These are phyloP conservation scores for Marisa cornuarietis DNA, from an alignment of 1,140 invertebrate species.

Conservation along the genomic window DNA sequence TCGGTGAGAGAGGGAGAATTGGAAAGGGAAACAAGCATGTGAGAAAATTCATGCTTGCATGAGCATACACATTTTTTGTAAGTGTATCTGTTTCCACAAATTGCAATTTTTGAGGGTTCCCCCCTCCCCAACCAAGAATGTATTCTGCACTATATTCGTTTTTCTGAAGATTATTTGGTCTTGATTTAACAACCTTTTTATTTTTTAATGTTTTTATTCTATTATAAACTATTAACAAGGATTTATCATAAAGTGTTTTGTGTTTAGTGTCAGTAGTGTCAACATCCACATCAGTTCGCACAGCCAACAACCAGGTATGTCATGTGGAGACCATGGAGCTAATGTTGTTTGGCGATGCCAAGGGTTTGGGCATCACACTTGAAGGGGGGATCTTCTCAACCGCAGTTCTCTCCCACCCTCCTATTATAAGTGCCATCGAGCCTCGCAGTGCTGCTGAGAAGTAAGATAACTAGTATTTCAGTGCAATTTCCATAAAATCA, in stretches of 20 bases:
- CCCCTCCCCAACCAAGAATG: too few species aligned
- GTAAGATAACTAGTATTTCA: constrained; percentile 65
- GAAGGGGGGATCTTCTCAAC: constrained; percentile 50
- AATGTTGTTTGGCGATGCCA: constrained; percentile 71
- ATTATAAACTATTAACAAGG: neutral
- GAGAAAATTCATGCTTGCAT: too few species aligned
- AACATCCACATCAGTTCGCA: constrained; percentile 47
- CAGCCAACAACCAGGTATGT: constrained; percentile 70
- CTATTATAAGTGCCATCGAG: constrained; percentile 74
- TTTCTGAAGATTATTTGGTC: neutral
- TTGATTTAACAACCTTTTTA: neutral
- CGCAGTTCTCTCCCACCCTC: constrained; percentile 54
- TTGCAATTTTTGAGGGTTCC: too few species aligned
- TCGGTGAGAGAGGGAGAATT: too few species aligned
- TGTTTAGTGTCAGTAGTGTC: constrained; percentile 57
- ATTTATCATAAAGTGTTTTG: neutral
- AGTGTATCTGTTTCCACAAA: too few species aligned
- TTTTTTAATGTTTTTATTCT: neutral
- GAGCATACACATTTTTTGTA: too few species aligned
- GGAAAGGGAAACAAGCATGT: too few species aligned
- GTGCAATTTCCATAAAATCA: neutral
- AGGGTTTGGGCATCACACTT: constrained; percentile 68
- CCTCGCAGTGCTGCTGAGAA: constrained; percentile 78
- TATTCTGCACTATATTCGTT: neutral
- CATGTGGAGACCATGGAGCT: constrained; percentile 76